Evolutionary conservation across 2,888 invertebrate genomes (phyloP).

Genomic region (Macrosoma leucophasiata): DNA sequence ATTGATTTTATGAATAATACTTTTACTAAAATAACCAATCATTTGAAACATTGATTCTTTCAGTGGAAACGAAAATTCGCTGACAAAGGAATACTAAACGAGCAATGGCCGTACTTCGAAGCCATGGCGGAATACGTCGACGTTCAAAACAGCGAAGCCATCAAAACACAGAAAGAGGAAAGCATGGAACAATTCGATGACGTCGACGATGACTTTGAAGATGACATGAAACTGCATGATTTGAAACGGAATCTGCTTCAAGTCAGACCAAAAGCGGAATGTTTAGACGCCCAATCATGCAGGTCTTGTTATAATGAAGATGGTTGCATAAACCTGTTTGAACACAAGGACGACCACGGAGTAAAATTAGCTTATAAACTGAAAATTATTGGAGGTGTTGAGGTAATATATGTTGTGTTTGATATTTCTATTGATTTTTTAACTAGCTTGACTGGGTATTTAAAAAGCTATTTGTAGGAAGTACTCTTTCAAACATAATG

Average conservation of each 20-base stretch:
- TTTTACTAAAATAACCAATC: constrained; percentile 1
- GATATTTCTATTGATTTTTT: too few species aligned
- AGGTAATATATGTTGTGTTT: constrained; percentile 36
- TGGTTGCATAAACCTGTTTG: constrained; percentile 47
- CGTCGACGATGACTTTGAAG: constrained; percentile 47
- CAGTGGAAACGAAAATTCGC: constrained; percentile 69
- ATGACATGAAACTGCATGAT: constrained; percentile 60
- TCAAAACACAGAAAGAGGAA: constrained; percentile 11
- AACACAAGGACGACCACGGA: constrained; percentile 43
- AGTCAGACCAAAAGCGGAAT: constrained; percentile 44
- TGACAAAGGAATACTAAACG: constrained; percentile 55
- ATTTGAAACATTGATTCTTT: constrained; percentile 21
- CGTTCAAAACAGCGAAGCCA: constrained; percentile 30
- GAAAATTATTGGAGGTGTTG: constrained; percentile 46
- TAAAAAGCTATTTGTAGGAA: too few species aligned
- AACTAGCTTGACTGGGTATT: too few species aligned
- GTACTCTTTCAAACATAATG: too few species aligned
- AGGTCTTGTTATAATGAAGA: constrained; percentile 49
- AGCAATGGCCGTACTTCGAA: constrained; percentile 63
- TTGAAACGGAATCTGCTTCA: constrained; percentile 47
- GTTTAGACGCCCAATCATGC: constrained; percentile 37
- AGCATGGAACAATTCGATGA: constrained; percentile 19
- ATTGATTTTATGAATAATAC: too few species aligned
- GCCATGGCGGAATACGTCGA: constrained; percentile 46
- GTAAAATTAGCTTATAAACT: constrained; percentile 50